phyloP scores from a whole-genome alignment of 2,888 invertebrate species.

The Xestia rhomboidea region DNA sequence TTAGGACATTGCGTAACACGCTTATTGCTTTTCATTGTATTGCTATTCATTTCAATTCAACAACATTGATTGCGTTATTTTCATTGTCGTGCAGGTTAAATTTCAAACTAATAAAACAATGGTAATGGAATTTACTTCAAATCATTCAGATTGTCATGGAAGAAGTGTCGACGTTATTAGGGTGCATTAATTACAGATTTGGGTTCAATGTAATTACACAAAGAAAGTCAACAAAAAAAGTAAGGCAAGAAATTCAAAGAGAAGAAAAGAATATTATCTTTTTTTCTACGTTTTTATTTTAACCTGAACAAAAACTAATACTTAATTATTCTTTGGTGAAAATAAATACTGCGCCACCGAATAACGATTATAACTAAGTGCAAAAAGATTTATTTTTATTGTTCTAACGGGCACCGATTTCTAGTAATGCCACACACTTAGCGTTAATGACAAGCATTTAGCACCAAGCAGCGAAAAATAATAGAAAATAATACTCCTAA shows the following conservation, averaged over 20 bases:
- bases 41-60: background rate
- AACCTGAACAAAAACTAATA: background rate
- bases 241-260: too few species aligned
- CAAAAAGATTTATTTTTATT: conserved; percentile 43
- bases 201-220: background rate
- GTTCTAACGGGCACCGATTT: conserved; percentile 14
- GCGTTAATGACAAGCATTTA: conserved; percentile 26
- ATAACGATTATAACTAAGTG: conserved; percentile 20
- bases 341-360: conserved; percentile 9
- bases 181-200: background rate
- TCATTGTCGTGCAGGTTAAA: background rate
- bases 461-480: conserved; percentile 1
- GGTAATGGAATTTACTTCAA: background rate
- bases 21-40: background rate
- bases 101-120: background rate
- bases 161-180: background rate
- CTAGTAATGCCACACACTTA: conserved; percentile 22
- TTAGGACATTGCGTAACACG: background rate
- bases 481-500: conserved; percentile 21
- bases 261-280: too few species aligned
- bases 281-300: background rate
- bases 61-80: background rate
- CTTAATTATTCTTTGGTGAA: background rate
- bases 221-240: too few species aligned
- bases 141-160: background rate